phyloP scores from a whole-genome alignment of 2,797 vertebrate genomes.

The Lepus townsendii region DNA sequence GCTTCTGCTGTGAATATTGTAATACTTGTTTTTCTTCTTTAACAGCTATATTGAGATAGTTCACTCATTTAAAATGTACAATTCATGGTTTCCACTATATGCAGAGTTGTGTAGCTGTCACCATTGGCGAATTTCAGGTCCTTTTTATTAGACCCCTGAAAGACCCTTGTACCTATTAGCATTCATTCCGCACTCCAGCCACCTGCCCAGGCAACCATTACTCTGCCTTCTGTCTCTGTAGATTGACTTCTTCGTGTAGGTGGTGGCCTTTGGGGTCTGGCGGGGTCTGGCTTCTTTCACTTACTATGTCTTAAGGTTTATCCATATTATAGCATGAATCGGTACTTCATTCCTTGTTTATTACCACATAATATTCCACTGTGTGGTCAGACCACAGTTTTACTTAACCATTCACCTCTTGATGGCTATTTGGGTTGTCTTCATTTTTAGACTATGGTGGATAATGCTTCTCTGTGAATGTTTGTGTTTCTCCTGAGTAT shows the following conservation, averaged over 20 bases:
- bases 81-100: neutral
- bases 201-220: neutral
- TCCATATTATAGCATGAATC: no score
- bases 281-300: neutral
- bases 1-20: neutral
- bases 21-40: neutral
- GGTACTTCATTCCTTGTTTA: no score
- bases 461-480: neutral
- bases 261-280: neutral
- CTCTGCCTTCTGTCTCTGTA: neutral
- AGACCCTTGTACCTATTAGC: neutral
- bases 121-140: neutral
- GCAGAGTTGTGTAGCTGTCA: neutral
- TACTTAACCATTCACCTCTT: neutral
- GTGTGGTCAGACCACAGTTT: neutral
- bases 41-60: neutral
- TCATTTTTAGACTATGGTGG: neutral
- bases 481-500: neutral
- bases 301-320: neutral
- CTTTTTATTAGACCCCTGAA: neutral
- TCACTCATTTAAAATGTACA: neutral
- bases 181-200: neutral
- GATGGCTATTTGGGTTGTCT: neutral
- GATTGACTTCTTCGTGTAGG: neutral
- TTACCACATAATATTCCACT: no score